A percentile compares a stretch with the other conserved stretches of the same genome.
phyloP scores from a whole-genome alignment of 2,797 vertebrate species.

The Xiphophorus birchmanni region DNA sequence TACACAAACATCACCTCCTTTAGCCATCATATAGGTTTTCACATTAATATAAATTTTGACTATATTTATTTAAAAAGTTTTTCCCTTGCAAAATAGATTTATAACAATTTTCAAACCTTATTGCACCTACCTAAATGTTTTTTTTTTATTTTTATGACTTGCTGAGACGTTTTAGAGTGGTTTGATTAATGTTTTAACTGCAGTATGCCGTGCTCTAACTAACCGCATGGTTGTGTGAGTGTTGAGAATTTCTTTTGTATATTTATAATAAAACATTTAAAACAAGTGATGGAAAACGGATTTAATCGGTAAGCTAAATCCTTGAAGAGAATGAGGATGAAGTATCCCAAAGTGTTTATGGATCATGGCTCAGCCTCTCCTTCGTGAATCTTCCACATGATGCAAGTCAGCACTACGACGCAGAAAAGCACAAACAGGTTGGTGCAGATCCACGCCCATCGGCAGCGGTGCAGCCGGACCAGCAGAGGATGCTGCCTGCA shows the following conservation, averaged over 20 bases:
- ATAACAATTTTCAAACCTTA: constrained; percentile 32
- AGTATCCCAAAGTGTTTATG: background rate
- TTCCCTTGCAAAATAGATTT: constrained; percentile 32
- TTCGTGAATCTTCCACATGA: constrained; percentile 62
- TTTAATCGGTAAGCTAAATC: background rate
- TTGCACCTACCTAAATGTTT: constrained; percentile 15
- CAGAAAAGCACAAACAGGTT: constrained; percentile 65
- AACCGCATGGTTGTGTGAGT: constrained; percentile 72
- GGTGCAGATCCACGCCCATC: constrained; percentile 56
- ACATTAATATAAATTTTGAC: constrained; percentile 64
- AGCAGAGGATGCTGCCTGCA: constrained; percentile 50
- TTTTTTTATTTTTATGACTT: constrained; percentile 37
- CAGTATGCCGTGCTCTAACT: constrained; percentile 66
- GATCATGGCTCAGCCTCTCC: constrained; percentile 25
- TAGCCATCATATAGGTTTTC: constrained; percentile 37
- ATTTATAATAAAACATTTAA: constrained; percentile 75
- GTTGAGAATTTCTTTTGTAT: constrained; percentile 65
- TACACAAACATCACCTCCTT: constrained; percentile 57
- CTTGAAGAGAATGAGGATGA: background rate
- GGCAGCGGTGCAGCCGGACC: constrained; percentile 58
- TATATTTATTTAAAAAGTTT: constrained; percentile 64
- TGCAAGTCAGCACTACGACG: constrained; percentile 52
- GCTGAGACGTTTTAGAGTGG: constrained; percentile 51
- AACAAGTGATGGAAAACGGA: background rate
- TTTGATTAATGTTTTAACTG: constrained; percentile 64